Evolutionary conservation across 2,888 invertebrate species (phyloP), one percentile per base, ranked within the genome.

Genomic region (Blastobasis lacticolella): DNA sequence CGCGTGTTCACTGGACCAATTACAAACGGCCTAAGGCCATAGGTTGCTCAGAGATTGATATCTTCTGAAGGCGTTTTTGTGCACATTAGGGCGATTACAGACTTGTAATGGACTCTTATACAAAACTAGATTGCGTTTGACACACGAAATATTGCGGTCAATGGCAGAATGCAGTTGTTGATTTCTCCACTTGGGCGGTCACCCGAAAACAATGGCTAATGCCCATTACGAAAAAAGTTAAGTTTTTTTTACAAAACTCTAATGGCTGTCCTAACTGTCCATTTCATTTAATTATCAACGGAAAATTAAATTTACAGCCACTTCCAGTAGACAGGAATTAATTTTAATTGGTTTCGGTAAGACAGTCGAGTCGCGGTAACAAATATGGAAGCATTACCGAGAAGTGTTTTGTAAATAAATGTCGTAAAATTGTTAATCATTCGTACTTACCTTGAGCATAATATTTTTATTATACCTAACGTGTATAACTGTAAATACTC

Each of bases 101-200:
- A 9, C 45, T 49, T 49, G 42, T 49, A 38, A 49, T 44, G 49
- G 23, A 49, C 38, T 45, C 49, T 49, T 49, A 45, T 50, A 46
- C 48, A 42, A 47, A 51, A 49, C 50, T 42, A 49, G 55, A 54
- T 54, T 53, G 53, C 52, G 49, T 52, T 53, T 63, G 66, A 64
- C 64, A 69, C 58, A 63, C 61, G 62, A 63, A 56, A 60, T 61
- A 75, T 67, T 61, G 66, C 66, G 73, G 74, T 74, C 74, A 75
- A 75, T 72, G 67, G 67, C 64, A 71, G 58, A 68, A 64, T 67
- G 67, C 67, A 71, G 58, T 55, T 57, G 64, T 64, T 62, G 64
- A 69, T 76, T 76, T 78, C 72, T 67, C 64, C 73, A 75, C 63
- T 71, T 70, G 72, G 61, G 63, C 71, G 71, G 70, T 69, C 72